These are phyloP conservation scores for Brachyrhaphis roseni DNA, from an alignment of 2,797 vertebrate genomes.

Conservation along the genomic window DNA sequence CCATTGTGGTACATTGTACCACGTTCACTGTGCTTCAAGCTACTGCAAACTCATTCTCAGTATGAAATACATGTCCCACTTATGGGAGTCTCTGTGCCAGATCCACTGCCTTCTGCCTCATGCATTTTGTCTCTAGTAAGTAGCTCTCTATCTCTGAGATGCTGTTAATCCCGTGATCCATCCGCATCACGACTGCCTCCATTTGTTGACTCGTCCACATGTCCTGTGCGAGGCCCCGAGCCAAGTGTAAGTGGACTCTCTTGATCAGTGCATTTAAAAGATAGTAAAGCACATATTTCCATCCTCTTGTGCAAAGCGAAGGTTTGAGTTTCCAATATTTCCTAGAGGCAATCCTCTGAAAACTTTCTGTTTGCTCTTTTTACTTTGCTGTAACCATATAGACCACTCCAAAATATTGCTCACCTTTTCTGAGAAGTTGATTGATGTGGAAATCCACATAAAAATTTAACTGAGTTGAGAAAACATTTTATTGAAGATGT, in stretches of 20 bases:
- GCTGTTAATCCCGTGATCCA: not conserved
- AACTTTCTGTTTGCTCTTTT: not conserved
- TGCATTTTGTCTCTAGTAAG: not conserved
- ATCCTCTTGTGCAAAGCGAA: not conserved
- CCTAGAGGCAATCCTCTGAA: not conserved
- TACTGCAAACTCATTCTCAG: not conserved
- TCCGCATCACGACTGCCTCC: not conserved
- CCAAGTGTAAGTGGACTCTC: not conserved
- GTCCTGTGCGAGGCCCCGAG: not conserved
- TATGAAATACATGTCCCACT: slow-evolving; percentile 1
- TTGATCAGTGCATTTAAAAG: not conserved
- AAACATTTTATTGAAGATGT: not conserved
- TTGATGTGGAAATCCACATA: not conserved
- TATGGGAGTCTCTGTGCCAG: not conserved
- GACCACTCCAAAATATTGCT: not conserved
- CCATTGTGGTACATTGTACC: not conserved
- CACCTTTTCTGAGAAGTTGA: not conserved
- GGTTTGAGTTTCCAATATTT: not conserved
- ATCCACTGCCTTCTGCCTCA: not conserved
- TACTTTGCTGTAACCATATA: not conserved
- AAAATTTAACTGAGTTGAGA: not conserved
- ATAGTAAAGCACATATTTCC: not conserved
- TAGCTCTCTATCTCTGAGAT: not conserved
- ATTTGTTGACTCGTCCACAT: not conserved
- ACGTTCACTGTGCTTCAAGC: not conserved